Conservation (phyloP, 2,888 invertebrate genomes). For the Stenotaenia linearis region DNA sequence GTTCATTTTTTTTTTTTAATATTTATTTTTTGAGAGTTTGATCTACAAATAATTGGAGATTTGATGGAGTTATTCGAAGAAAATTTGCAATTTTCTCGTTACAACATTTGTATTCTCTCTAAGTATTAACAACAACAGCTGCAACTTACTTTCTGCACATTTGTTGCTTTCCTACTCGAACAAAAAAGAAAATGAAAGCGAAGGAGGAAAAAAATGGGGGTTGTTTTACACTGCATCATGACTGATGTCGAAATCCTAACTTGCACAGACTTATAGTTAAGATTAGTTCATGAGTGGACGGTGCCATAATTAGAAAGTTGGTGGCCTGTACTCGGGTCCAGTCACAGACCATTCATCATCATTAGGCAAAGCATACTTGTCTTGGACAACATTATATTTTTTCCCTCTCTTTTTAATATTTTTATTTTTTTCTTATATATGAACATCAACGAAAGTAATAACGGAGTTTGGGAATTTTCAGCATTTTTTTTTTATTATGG, state of each 20-base stretch:
- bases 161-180: background rate
- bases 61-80: background rate
- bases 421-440: background rate
- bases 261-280: background rate
- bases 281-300: conserved; percentile 12
- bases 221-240: background rate
- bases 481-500: background rate
- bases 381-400: background rate
- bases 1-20: background rate
- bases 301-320: conserved; percentile 20
- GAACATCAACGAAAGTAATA: background rate
- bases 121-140: conserved; percentile 2
- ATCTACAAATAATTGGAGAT: background rate
- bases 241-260: background rate
- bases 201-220: background rate
- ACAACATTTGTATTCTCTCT: background rate
- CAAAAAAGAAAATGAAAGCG: no score
- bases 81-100: background rate
- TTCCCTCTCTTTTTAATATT: background rate
- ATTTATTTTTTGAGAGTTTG: background rate
- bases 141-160: background rate
- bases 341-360: conserved; percentile 22
- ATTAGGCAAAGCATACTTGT: background rate
- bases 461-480: background rate
- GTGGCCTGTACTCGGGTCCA: background rate